These are phyloP conservation scores for Salvelinus namaycush DNA, from an alignment of 2,113 vertebrate species.

Conservation along the genomic window DNA sequence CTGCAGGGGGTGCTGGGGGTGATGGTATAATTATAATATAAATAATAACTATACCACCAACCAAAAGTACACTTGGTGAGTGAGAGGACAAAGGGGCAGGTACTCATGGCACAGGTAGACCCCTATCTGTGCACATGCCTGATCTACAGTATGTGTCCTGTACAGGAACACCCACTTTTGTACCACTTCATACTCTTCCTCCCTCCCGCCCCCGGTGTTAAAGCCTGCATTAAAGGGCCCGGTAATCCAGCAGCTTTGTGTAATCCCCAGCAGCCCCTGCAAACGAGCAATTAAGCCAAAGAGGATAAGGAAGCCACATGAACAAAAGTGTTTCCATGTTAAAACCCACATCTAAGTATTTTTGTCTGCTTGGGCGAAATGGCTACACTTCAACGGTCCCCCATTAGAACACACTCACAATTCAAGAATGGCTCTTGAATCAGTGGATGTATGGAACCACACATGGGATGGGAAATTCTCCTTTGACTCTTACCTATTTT, in stretches of 20 bases:
- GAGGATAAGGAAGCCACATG: slow-evolving; percentile 33
- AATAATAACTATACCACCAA: no score
- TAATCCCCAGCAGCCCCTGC: slow-evolving; percentile 58
- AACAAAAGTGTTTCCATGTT: background rate
- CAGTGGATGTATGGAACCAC: slow-evolving; percentile 31
- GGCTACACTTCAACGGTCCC: background rate
- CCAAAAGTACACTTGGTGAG: no score
- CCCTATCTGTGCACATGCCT: no score
- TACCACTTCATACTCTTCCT: background rate
- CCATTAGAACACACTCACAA: background rate
- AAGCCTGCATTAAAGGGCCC: slow-evolving; percentile 40
- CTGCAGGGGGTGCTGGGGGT: no score
- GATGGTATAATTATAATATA: no score
- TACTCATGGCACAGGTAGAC: no score
- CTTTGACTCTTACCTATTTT: slow-evolving; percentile 51
- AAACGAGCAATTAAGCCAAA: slow-evolving; percentile 59
- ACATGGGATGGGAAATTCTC: background rate
- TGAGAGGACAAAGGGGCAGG: no score
- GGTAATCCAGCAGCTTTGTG: slow-evolving; percentile 53
- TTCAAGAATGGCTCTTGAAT: background rate
- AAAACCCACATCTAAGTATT: background rate
- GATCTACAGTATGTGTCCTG: background rate
- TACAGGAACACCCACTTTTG: background rate
- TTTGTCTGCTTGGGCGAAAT: background rate
- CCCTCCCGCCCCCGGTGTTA: slow-evolving; percentile 28